Percentiles rank a stretch among this genome's conserved stretches.
Conservation (phyloP, 92 coral and sea anemone species). For the Umimayanthus kanabou region DNA sequence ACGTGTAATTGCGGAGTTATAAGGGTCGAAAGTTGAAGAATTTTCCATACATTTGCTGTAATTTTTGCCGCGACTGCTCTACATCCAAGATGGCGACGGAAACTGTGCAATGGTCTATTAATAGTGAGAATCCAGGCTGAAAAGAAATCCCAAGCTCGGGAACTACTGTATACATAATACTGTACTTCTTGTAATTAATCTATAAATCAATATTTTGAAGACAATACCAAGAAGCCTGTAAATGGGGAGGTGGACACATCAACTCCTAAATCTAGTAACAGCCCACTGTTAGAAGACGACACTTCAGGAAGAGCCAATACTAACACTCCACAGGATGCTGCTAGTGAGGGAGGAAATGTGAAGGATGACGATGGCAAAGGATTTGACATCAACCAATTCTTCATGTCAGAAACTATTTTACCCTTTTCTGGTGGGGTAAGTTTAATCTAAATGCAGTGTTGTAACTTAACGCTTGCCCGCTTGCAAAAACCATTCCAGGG, state of each 20-base stretch:
- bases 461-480: too few relatives aligned
- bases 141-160: too few relatives aligned
- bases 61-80: too few relatives aligned
- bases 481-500: too few relatives aligned
- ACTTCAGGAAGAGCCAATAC: not conserved
- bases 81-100: too few relatives aligned
- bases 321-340: conserved; percentile 27
- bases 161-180: too few relatives aligned
- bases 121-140: too few relatives aligned
- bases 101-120: too few relatives aligned
- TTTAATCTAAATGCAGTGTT: not conserved
- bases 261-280: conserved; percentile 24
- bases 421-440: conserved; percentile 92
- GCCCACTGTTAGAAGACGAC: conserved; percentile 39
- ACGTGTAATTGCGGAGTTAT: too few relatives aligned
- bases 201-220: conserved; percentile 36
- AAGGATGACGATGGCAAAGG: conserved; percentile 42
- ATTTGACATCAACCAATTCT: conserved; percentile 96
- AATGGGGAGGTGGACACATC: conserved; percentile 54
- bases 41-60: too few relatives aligned
- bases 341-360: conserved; percentile 21
- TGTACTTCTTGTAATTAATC: too few relatives aligned
- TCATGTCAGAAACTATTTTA: conserved; percentile 82
- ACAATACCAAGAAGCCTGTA: conserved; percentile 25
- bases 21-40: too few relatives aligned